phyloP scores from a whole-genome alignment of 2,113 vertebrate species.

The Oceanites oceanicus region DNA sequence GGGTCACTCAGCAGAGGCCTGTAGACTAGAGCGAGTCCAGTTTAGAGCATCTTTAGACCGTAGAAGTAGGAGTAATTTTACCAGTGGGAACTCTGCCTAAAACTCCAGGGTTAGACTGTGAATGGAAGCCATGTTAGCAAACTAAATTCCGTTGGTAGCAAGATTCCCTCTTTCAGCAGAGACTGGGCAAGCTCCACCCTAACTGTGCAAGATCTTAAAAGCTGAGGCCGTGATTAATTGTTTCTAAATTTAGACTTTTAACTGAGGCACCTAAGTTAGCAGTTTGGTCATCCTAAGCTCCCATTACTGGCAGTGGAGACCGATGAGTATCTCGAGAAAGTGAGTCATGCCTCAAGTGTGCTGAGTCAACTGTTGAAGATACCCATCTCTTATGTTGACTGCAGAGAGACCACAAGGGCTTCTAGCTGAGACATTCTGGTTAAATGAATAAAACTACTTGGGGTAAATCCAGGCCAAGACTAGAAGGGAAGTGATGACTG shows the following conservation, averaged over 20 bases:
- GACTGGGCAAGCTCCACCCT: background rate
- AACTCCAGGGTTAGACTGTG: background rate
- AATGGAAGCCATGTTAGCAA: background rate
- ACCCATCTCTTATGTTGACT: background rate
- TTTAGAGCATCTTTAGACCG: background rate
- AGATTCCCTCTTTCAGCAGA: background rate
- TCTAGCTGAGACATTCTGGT: background rate
- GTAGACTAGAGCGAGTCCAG: background rate
- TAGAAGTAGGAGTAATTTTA: background rate
- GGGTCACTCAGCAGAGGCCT: background rate
- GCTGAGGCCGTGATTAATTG: background rate
- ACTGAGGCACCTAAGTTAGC: background rate
- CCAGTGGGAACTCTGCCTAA: background rate
- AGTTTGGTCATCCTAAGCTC: constrained; percentile 20
- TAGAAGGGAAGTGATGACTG: background rate
- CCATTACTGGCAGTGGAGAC: background rate
- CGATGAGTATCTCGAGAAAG: background rate
- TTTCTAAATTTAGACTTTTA: constrained; percentile 38
- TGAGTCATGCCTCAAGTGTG: constrained; percentile 39
- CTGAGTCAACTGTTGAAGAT: background rate
- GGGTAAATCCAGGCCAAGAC: background rate
- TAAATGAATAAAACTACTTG: background rate
- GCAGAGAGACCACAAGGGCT: background rate
- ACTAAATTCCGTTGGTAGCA: background rate
- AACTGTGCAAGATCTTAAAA: background rate